Percentiles rank a stretch among this genome's conserved stretches.
Evolutionary conservation across 92 coral and sea anemone species (phyloP).

Genomic region (Paramuricea clavata): DNA sequence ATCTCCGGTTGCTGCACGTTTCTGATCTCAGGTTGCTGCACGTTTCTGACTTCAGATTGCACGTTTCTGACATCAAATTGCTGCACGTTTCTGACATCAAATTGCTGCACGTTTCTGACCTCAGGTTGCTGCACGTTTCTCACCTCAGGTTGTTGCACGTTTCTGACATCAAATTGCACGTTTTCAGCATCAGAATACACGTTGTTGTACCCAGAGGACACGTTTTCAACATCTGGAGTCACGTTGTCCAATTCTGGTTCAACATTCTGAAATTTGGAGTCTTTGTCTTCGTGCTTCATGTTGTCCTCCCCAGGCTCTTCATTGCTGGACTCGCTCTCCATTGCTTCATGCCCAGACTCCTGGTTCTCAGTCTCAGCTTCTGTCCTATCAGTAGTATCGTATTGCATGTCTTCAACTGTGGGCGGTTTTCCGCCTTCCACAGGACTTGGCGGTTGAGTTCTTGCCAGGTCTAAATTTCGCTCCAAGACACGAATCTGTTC

Average conservation of each 20-base stretch:
- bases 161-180: not conserved
- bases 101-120: too few relatives aligned
- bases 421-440: slow-evolving; percentile 37
- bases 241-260: not conserved
- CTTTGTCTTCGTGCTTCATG: not conserved
- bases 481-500: slow-evolving; percentile 49
- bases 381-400: slow-evolving; percentile 61
- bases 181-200: not conserved
- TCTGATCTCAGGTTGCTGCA: too few relatives aligned
- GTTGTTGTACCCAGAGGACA: not conserved
- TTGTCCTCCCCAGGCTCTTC: not conserved
- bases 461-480: slow-evolving; percentile 41
- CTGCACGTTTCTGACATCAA: too few relatives aligned
- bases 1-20: too few relatives aligned
- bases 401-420: slow-evolving; percentile 73
- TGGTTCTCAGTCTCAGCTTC: slow-evolving; percentile 19
- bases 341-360: not conserved
- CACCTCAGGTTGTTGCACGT: too few relatives aligned
- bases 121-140: too few relatives aligned
- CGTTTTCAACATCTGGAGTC: not conserved
- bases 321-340: slow-evolving; percentile 8
- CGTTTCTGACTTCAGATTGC: too few relatives aligned
- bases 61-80: too few relatives aligned
- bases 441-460: slow-evolving; percentile 47
- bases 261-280: not conserved